A percentile compares a stretch with the other conserved stretches of the same genome.
phyloP scores from a whole-genome alignment of 2,797 vertebrate genomes.

The Petrocephalus schoutedeni region DNA sequence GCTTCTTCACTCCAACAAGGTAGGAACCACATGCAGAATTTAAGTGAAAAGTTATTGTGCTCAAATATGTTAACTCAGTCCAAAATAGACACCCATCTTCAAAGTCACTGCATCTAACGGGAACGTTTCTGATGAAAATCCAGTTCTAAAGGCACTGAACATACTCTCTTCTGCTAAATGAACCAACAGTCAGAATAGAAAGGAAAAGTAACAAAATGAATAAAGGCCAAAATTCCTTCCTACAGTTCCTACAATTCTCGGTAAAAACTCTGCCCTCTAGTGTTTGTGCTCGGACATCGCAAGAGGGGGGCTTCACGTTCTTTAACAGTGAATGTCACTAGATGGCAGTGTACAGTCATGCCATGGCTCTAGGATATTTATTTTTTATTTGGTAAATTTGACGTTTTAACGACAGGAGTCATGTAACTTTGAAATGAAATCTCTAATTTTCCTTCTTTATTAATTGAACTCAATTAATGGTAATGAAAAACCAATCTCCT shows the following conservation, averaged over 20 bases:
- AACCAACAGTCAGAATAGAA: neutral
- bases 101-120: neutral
- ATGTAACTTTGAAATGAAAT: neutral
- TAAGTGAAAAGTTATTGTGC: neutral
- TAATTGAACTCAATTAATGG: neutral
- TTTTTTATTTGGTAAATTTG: neutral
- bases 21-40: slow-evolving; percentile 24
- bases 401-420: neutral
- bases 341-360: neutral
- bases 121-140: neutral
- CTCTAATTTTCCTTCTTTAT: neutral
- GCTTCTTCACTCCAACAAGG: slow-evolving; percentile 64
- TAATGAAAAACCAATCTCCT: neutral
- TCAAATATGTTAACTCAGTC: neutral
- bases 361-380: neutral
- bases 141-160: neutral
- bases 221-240: neutral
- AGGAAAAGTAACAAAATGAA: neutral
- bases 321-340: slow-evolving; percentile 15
- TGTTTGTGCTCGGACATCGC: neutral
- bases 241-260: neutral
- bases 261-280: neutral
- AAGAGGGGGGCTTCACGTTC: neutral
- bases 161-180: neutral
- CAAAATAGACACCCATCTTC: neutral